These are phyloP conservation scores for Passer montanus DNA, from an alignment of 2,113 vertebrate species.

Conservation along the genomic window DNA sequence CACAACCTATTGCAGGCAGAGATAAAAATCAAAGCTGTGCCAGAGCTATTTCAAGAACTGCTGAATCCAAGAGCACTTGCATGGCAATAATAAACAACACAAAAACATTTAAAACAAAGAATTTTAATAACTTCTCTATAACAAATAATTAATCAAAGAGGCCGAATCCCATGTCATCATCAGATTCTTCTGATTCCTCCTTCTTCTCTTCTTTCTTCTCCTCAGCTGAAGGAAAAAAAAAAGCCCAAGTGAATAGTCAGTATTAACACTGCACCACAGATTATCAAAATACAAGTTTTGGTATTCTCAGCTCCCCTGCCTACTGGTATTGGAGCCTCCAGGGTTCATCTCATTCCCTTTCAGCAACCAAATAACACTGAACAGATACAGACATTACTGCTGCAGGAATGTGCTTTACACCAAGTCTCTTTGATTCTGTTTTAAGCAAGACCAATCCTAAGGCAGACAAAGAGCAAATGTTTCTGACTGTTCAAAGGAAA, in stretches of 20 bases:
- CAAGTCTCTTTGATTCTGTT: rapidly evolving
- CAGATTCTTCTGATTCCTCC: slow-evolving; percentile 95
- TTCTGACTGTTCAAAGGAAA: not conserved
- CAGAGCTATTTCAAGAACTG: not conserved
- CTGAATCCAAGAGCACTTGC: not conserved
- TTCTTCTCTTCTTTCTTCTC: slow-evolving; percentile 96
- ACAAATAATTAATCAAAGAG: slow-evolving; percentile 86
- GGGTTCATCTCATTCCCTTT: not conserved
- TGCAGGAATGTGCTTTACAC: not conserved
- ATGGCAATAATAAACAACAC: not conserved
- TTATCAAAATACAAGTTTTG: not conserved
- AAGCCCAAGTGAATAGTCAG: not conserved
- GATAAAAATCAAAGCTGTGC: not conserved
- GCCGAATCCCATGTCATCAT: slow-evolving; percentile 97
- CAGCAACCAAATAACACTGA: not conserved
- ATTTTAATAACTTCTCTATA: slow-evolving; percentile 68
- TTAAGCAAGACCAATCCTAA: not conserved
- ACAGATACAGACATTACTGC: not conserved
- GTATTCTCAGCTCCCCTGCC: not conserved
- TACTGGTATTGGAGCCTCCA: not conserved
- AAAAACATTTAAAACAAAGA: slow-evolving; percentile 37
- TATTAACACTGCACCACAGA: not conserved
- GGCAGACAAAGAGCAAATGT: not conserved
- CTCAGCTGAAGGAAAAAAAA: slow-evolving; percentile 62
- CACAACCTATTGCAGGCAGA: not conserved